Conservation (phyloP, 2,797 vertebrate species). For the Leuciscus waleckii region DNA sequence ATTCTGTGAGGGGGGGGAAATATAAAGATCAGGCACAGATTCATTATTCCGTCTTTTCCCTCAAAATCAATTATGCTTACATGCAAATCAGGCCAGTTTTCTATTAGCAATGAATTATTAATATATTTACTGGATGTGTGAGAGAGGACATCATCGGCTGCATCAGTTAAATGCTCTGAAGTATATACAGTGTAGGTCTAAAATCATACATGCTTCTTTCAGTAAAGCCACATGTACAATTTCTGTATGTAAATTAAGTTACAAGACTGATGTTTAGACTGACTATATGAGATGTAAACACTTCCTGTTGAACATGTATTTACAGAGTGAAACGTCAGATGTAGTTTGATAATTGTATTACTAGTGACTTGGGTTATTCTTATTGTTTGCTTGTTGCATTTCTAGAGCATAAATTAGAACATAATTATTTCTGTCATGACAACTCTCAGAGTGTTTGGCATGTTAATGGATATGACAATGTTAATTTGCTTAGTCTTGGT, state of each 20-base stretch:
- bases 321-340: not conserved
- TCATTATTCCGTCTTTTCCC: constrained; percentile 65
- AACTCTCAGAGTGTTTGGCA: not conserved
- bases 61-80: constrained; percentile 73
- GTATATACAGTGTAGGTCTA: constrained; percentile 13
- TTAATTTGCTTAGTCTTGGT: not conserved
- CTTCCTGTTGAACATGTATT: not conserved
- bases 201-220: not conserved
- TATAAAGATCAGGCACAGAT: constrained; percentile 45
- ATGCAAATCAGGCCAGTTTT: constrained; percentile 77
- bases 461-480: not conserved
- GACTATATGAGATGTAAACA: not conserved
- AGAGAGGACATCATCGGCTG: constrained; percentile 59
- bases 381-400: constrained; percentile 1
- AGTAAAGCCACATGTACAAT: not conserved
- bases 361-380: not conserved
- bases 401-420: not conserved
- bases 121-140: constrained; percentile 60
- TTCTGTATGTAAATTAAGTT: not conserved
- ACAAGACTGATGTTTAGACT: not conserved
- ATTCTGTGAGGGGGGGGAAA: constrained; percentile 35
- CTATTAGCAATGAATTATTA: constrained; percentile 79
- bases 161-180: constrained; percentile 62
- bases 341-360: not conserved
- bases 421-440: not conserved